A percentile compares a stretch with the other conserved stretches of the same genome.
Evolutionary conservation across 2,113 vertebrate species (phyloP).

Genomic region (Lynx canadensis): DNA sequence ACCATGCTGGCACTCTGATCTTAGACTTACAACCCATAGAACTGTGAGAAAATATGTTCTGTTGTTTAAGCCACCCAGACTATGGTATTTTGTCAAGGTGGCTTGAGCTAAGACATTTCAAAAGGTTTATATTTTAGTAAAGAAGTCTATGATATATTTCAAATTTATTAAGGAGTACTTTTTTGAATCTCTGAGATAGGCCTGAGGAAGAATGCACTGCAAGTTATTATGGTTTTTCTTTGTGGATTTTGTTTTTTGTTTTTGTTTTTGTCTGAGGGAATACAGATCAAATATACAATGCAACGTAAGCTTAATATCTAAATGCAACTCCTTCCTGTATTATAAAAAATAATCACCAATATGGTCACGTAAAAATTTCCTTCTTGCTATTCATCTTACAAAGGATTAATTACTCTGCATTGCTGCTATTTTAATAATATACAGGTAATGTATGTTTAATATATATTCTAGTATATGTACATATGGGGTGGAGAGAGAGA

Average conservation of each 20-base stretch:
- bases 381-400: constrained; percentile 6
- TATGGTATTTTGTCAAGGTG: not conserved
- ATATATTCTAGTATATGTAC: not conserved
- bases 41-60: not conserved
- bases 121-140: not conserved
- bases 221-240: not conserved
- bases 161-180: not conserved
- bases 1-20: not conserved
- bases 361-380: not conserved
- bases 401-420: not conserved
- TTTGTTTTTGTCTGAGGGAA: not conserved
- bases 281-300: not conserved
- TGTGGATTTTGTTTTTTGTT: not conserved
- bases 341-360: constrained; percentile 35
- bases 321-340: not conserved
- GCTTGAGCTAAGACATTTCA: not conserved
- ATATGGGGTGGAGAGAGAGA: not conserved
- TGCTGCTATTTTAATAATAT: not conserved
- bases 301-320: not conserved
- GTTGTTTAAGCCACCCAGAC: not conserved
- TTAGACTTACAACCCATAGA: not conserved
- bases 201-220: not conserved
- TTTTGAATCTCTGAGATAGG: not conserved
- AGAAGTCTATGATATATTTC: not conserved
- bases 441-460: not conserved